Conservation (phyloP, 2,888 invertebrate genomes). For the Spialia ferax region DNA sequence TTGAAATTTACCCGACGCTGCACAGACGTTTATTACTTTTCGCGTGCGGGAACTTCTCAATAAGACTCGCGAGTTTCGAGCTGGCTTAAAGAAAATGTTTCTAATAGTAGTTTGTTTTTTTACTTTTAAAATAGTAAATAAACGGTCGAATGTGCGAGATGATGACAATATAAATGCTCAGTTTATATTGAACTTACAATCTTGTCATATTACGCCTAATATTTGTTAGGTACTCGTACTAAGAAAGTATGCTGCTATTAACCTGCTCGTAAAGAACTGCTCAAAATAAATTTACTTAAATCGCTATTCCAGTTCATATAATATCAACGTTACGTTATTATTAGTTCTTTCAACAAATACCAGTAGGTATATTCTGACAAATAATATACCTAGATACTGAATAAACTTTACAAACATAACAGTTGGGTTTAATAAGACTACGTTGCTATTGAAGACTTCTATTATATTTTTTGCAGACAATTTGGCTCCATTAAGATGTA, state of each 20-base stretch:
- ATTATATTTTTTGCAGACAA: conserved; percentile 6
- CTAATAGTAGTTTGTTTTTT: conserved; percentile 4
- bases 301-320: too few species aligned
- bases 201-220: too few species aligned
- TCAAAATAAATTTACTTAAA: too few species aligned
- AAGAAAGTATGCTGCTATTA: too few species aligned
- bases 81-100: conserved; percentile 8
- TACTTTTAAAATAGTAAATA: background rate
- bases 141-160: background rate
- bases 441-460: conserved; percentile 9
- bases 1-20: conserved; percentile 34
- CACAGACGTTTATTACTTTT: conserved; percentile 39
- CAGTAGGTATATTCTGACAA: background rate
- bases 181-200: too few species aligned
- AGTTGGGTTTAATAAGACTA: conserved; percentile 3
- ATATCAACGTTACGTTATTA: too few species aligned
- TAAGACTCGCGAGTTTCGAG: conserved; percentile 29
- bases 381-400: conserved; percentile 5
- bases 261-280: too few species aligned
- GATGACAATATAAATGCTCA: background rate
- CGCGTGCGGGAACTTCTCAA: conserved; percentile 31
- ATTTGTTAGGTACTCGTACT: too few species aligned
- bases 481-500: conserved; percentile 1
- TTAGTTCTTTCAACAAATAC: too few species aligned
- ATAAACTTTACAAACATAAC: conserved; percentile 1